phyloP scores from a whole-genome alignment of 2,113 vertebrate species.

The Okapia johnstoni region DNA sequence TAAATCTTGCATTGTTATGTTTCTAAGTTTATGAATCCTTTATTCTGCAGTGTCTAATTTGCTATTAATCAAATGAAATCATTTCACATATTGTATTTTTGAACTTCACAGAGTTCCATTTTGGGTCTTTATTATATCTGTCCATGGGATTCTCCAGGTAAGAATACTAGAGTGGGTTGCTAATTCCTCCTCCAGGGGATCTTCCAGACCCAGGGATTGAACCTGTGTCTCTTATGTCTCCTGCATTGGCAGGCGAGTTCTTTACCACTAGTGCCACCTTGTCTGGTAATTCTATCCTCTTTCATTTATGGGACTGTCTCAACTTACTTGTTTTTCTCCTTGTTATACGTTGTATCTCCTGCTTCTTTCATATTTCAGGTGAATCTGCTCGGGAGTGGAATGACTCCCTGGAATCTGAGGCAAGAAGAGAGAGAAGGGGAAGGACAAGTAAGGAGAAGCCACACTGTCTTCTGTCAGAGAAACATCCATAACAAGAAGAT shows the following conservation, averaged over 20 bases:
- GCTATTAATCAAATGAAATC: not conserved
- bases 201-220: not conserved
- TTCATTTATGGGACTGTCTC: not conserved
- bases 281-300: not conserved
- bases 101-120: not conserved
- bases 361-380: not conserved
- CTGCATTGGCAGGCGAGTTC: not conserved
- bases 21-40: not conserved
- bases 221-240: not conserved
- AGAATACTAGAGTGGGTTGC: not conserved
- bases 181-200: not conserved
- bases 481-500: not conserved
- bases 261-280: not conserved
- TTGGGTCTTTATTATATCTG: not conserved
- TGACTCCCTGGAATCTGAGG: not conserved
- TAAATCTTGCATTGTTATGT: not conserved
- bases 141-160: not conserved
- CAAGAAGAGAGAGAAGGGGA: not conserved
- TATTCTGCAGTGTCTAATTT: not conserved
- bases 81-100: not conserved
- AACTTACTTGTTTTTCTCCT: not conserved
- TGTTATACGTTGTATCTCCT: not conserved
- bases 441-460: not conserved
- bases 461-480: not conserved
- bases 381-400: not conserved